phyloP scores from a whole-genome alignment of 2,888 invertebrate species.

The Eupithecia vulgata region DNA sequence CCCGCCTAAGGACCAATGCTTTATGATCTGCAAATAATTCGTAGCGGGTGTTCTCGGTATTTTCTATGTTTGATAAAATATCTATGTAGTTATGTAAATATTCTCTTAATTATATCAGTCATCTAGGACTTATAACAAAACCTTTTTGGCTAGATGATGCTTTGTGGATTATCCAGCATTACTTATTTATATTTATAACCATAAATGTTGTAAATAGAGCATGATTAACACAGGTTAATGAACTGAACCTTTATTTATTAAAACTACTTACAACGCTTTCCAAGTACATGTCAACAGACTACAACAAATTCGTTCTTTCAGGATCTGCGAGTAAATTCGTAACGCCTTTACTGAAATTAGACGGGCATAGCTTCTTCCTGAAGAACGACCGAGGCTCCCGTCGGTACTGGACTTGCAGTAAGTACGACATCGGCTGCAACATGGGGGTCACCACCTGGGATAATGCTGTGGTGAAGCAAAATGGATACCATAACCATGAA shows the following conservation, averaged over 20 bases:
- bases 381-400: constrained; percentile 44
- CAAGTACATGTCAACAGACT: not conserved
- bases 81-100: too few species aligned
- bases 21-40: too few species aligned
- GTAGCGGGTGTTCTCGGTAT: too few species aligned
- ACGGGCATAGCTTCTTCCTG: constrained; percentile 48
- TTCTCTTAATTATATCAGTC: too few species aligned
- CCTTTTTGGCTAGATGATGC: too few species aligned
- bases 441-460: constrained; percentile 47
- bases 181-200: not conserved
- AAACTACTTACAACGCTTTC: too few species aligned
- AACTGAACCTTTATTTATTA: not conserved
- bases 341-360: constrained; percentile 48
- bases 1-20: too few species aligned
- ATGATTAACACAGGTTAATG: not conserved
- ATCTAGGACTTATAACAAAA: too few species aligned
- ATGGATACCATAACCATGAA: constrained; percentile 42
- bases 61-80: too few species aligned
- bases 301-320: constrained; percentile 20
- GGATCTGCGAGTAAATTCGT: constrained; percentile 43
- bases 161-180: too few species aligned
- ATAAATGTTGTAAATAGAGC: not conserved
- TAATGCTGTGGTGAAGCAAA: constrained; percentile 41
- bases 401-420: constrained; percentile 50
- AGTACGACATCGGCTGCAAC: constrained; percentile 48